Evolutionary conservation across 2,113 vertebrate species (phyloP).

Genomic region (Morone saxatilis): DNA sequence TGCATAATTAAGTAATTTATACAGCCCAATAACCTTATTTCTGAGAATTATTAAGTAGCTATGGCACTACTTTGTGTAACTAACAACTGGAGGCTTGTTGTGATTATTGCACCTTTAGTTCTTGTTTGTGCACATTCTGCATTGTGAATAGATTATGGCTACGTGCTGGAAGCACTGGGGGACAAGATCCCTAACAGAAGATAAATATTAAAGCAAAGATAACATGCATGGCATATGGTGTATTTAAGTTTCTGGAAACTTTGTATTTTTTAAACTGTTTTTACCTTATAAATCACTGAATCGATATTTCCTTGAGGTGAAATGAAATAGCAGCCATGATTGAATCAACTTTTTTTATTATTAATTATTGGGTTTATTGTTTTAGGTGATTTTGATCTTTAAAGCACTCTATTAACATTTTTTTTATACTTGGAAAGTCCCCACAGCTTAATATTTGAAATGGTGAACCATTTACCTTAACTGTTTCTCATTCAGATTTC

Average conservation of each 20-base stretch:
- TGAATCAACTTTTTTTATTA: neutral
- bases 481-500: constrained; percentile 22
- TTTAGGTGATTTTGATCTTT: constrained; percentile 22
- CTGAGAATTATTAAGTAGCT: constrained; percentile 39
- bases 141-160: constrained; percentile 40
- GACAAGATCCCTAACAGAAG: constrained; percentile 22
- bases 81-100: constrained; percentile 55
- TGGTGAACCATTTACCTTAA: constrained; percentile 12
- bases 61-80: constrained; percentile 53
- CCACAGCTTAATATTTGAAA: constrained; percentile 26
- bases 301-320: constrained; percentile 7
- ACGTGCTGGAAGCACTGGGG: constrained; percentile 50
- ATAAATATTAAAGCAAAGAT: constrained; percentile 50
- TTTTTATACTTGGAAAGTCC: constrained; percentile 20
- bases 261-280: constrained; percentile 49
- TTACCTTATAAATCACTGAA: constrained; percentile 34
- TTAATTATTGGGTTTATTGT: constrained; percentile 27
- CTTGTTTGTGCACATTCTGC: constrained; percentile 47
- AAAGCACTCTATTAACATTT: constrained; percentile 28
- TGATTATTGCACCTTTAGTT: constrained; percentile 61
- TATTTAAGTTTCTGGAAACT: constrained; percentile 50
- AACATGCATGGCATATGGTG: constrained; percentile 62
- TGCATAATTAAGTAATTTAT: constrained; percentile 32
- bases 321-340: constrained; percentile 1
- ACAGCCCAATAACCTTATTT: constrained; percentile 45